These are phyloP conservation scores for Villa cingulata DNA, from an alignment of 2,888 invertebrate species.

Conservation along the genomic window DNA sequence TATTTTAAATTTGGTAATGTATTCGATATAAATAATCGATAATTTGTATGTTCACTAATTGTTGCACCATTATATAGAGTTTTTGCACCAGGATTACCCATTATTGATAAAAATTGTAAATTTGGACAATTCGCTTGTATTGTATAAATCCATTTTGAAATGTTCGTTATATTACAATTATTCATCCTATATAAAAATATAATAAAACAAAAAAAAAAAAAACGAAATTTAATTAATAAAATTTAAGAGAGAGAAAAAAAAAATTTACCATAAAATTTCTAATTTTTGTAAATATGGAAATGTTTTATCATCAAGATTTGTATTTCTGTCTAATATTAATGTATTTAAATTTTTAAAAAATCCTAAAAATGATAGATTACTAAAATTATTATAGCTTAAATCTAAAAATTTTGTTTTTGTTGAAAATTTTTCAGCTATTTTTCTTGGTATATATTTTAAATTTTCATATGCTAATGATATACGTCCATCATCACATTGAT, in stretches of 20 bases:
- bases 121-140: constrained; percentile 58
- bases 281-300: constrained; percentile 60
- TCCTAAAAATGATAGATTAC: constrained; percentile 57
- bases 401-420: constrained; percentile 50
- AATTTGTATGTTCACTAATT: constrained; percentile 14
- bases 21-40: constrained; percentile 24
- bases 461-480: constrained; percentile 58
- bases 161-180: constrained; percentile 46
- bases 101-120: constrained; percentile 53
- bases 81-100: constrained; percentile 69
- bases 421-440: constrained; percentile 48
- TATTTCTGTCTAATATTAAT: constrained; percentile 69
- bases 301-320: constrained; percentile 51
- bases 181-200: constrained; percentile 41
- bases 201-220: background rate
- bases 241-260: background rate
- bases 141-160: constrained; percentile 60
- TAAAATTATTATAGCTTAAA: constrained; percentile 59
- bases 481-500: constrained; percentile 40
- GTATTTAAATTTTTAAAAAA: constrained; percentile 61
- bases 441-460: constrained; percentile 48
- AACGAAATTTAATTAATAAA: background rate
- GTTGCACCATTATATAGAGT: constrained; percentile 48
- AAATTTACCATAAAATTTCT: constrained; percentile 55
- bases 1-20: constrained; percentile 24